phyloP scores from a whole-genome alignment of 2,888 invertebrate genomes.

The Cheilosia soror region DNA sequence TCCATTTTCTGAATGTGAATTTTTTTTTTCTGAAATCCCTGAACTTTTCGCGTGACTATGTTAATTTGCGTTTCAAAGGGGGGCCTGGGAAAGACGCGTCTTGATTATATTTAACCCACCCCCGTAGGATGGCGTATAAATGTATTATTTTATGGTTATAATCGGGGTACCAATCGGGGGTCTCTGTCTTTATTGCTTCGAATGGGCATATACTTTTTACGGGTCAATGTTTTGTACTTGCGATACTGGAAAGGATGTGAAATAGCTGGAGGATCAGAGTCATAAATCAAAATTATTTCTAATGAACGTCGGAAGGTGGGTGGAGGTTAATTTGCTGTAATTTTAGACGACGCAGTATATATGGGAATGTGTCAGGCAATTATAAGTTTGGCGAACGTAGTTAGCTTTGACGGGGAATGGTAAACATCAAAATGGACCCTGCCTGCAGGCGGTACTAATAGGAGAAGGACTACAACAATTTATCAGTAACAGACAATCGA shows the following conservation, averaged over 20 bases:
- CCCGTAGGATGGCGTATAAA: constrained; percentile 22
- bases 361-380: too few species aligned
- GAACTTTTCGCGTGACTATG: constrained; percentile 63
- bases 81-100: neutral
- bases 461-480: too few species aligned
- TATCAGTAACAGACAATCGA: too few species aligned
- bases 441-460: too few species aligned
- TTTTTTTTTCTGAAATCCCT: constrained; percentile 33
- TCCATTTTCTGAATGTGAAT: neutral
- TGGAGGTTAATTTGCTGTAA: neutral
- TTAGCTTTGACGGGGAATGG: too few species aligned
- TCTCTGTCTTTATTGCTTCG: constrained; percentile 13
- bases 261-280: constrained; percentile 3
- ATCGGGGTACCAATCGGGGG: neutral
- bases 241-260: constrained; percentile 3
- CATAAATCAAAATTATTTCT: constrained; percentile 46
- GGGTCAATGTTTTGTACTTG: constrained; percentile 27
- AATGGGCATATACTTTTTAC: constrained; percentile 4
- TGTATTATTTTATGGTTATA: constrained; percentile 22
- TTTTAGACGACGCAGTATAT: too few species aligned
- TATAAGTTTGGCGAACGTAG: too few species aligned
- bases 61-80: constrained; percentile 3
- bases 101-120: neutral
- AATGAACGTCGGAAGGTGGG: neutral
- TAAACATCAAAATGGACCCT: too few species aligned